These are phyloP conservation scores for Sinopyrophorus schimmeli DNA, from an alignment of 2,888 invertebrate genomes.

Conservation along the genomic window DNA sequence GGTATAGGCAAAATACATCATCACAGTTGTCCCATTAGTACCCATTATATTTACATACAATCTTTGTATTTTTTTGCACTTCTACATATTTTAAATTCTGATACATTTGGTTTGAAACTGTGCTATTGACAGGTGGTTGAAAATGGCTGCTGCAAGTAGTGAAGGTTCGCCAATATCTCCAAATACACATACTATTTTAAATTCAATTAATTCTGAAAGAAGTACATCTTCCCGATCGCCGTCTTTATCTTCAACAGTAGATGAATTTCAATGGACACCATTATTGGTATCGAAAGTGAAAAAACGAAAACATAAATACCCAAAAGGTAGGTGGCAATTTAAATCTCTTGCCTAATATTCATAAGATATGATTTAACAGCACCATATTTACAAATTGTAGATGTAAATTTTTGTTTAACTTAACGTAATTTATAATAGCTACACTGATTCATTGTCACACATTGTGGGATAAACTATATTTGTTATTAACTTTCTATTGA, in stretches of 20 bases:
- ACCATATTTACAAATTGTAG: too few species aligned
- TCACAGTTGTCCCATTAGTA: too few species aligned
- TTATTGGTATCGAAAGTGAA: slow-evolving; percentile 45
- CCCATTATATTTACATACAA: too few species aligned
- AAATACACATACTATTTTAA: slow-evolving; percentile 36
- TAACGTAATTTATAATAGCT: too few species aligned
- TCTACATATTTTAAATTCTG: too few species aligned
- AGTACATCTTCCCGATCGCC: slow-evolving; percentile 60
- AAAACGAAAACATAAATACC: slow-evolving; percentile 32
- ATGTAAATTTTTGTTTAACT: too few species aligned
- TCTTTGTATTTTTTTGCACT: too few species aligned
- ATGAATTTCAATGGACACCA: slow-evolving; percentile 55
- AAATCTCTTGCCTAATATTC: background rate
- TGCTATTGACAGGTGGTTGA: slow-evolving; percentile 9
- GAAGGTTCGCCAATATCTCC: slow-evolving; percentile 54
- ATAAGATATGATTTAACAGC: background rate
- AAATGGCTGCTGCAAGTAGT: slow-evolving; percentile 53
- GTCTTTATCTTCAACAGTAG: slow-evolving; percentile 59
- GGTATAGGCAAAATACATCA: too few species aligned
- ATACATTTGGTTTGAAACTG: background rate
- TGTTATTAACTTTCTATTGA: too few species aligned
- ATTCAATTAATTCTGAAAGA: slow-evolving; percentile 41
- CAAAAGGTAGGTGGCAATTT: slow-evolving; percentile 17
- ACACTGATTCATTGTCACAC: too few species aligned
- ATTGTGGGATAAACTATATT: too few species aligned